A percentile compares a stretch with the other conserved stretches of the same genome.
These are phyloP conservation scores for Lycia hirtaria DNA, from an alignment of 2,888 invertebrate species.

Conservation along the genomic window DNA sequence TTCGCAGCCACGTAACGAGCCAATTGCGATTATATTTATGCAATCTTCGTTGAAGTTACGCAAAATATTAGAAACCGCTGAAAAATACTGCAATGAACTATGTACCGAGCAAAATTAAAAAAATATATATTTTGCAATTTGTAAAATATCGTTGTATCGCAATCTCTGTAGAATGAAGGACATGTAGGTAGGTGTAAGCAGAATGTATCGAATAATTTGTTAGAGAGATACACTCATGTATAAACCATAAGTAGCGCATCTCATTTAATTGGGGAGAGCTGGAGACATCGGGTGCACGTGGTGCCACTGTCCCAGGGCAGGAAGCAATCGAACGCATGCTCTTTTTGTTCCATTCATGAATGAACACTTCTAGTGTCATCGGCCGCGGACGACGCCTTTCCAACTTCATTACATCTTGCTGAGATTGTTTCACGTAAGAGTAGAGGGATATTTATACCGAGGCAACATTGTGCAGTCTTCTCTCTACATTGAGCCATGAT, in stretches of 20 bases:
- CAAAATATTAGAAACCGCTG: conserved; percentile 18
- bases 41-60: conserved; percentile 24
- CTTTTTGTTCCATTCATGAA: conserved; percentile 65
- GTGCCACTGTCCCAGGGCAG: conserved; percentile 59
- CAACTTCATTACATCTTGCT: conserved; percentile 31
- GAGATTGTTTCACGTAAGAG: conserved; percentile 24
- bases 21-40: conserved; percentile 25
- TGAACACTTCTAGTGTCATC: conserved; percentile 63
- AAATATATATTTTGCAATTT: neutral
- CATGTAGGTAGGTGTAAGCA: neutral
- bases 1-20: conserved; percentile 19
- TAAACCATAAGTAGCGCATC: conserved; percentile 49
- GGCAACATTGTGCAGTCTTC: neutral
- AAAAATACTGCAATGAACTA: conserved; percentile 5
- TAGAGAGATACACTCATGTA: conserved; percentile 33
- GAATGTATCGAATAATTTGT: no score
- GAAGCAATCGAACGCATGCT: conserved; percentile 64
- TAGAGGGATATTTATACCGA: neutral
- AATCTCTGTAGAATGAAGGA: conserved; percentile 4
- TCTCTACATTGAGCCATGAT: no score
- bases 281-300: conserved; percentile 50
- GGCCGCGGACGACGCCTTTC: conserved; percentile 48
- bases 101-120: conserved; percentile 1
- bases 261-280: conserved; percentile 54
- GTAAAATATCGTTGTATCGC: neutral